Base-by-base conservation (phyloP, 2,113 vertebrate species). In the Oncorhynchus keta region DNA sequence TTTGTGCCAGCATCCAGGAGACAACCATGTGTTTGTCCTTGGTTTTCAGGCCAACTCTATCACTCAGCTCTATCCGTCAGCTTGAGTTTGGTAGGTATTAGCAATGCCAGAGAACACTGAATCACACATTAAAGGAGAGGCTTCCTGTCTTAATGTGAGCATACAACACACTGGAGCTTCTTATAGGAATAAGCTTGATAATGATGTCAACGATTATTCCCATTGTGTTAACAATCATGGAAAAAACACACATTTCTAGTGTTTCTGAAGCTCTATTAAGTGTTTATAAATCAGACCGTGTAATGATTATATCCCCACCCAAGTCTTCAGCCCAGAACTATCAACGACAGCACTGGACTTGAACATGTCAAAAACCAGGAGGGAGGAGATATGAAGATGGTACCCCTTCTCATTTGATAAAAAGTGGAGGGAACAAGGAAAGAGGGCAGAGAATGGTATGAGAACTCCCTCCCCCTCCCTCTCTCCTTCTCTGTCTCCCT, bases 101-200 rank as follows among this genome's bases (percentile, higher is more conserved):
- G 62, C 79, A 51, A 79, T 82, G 81, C 84, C 83, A 81, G 80
- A 85, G 69, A 78, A 76, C 75, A 61, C 77, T 72, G 73, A 86
- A 81, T 80, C 82, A 84, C 61, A 76, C 78, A 67, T 57, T 68
- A 13, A 26, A 39, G 74, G 49, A 72, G 78, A 72, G 73, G 76
- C 76, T 68, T 85, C 87, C 85, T 83, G 87, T 90, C 79, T 84
- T 83, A 87, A 91, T 89, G 83, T 92, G 89, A 91, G 84, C 45
- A 79, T 45, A 64, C 64, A 45, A 70, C 51, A 28, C 81, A 83
- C 84, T 81, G 80, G 14, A 13, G 28, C 24, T 84, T 85, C 73
- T 81, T 77, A 55, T 68, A 28, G 69, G 71, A 73, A 49, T 68
- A 72, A 71, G 57, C 24, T 80, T 1, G 26, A 5, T 2, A 16